phyloP scores from a whole-genome alignment of 2,797 vertebrate species.

The Mycteria americana region DNA sequence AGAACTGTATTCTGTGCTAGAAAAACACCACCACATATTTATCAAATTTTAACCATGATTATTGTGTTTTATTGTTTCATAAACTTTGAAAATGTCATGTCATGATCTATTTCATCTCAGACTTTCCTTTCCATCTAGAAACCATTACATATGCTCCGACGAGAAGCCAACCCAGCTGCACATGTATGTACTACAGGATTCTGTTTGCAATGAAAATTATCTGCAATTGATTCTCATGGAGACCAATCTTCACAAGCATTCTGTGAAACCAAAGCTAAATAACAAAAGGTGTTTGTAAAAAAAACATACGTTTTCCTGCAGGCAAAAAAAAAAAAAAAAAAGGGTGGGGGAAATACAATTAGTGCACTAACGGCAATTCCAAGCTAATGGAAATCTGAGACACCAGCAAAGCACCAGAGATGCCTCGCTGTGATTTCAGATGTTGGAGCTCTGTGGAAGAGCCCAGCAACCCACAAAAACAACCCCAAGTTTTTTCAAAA shows the following conservation, averaged over 20 bases:
- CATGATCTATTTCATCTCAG: slow-evolving; percentile 58
- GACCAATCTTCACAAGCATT: slow-evolving; percentile 32
- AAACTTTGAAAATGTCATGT: slow-evolving; percentile 59
- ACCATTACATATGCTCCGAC: background rate
- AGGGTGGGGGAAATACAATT: background rate
- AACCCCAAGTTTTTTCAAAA: background rate
- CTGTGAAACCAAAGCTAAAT: slow-evolving; percentile 51
- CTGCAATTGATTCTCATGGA: slow-evolving; percentile 27
- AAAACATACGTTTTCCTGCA: background rate
- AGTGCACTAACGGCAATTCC: background rate
- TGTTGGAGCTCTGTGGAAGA: background rate
- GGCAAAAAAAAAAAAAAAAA: background rate
- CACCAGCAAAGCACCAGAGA: background rate
- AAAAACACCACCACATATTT: slow-evolving; percentile 59
- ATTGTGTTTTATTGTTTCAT: slow-evolving; percentile 66
- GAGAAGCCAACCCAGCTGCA: slow-evolving; percentile 1
- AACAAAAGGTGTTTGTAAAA: background rate
- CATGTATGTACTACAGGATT: background rate
- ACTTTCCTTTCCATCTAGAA: slow-evolving; percentile 50
- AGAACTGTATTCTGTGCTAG: slow-evolving; percentile 33
- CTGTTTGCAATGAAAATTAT: slow-evolving; percentile 31
- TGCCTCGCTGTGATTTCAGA: background rate
- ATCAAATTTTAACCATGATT: slow-evolving; percentile 61
- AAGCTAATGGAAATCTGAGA: slow-evolving; percentile 11
- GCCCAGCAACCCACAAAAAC: background rate